These are phyloP conservation scores for sheep (Ovis aries) DNA, from an alignment of 2,113 vertebrate genomes.

Conservation along the genomic window ARS-UI_Ramb_v3.0 NC_056054.1:192888001-192888500, in stretches of 20 bases:
- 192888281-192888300: neutral
- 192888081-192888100: neutral
- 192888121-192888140: neutral
- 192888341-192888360: neutral
- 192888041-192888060: neutral
- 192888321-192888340: accelerated
- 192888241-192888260: neutral
- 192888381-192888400: neutral
- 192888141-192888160: neutral
- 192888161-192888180: neutral
- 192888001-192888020: neutral
- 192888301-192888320: neutral
- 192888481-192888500: neutral
- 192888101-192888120: neutral
- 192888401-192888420: neutral
- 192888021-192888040: neutral
- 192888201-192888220: neutral
- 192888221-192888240: neutral
- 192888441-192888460: neutral
- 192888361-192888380: no score
- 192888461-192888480: accelerated
- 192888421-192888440: neutral
- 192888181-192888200: neutral
- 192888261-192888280: neutral
- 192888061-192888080: neutral